A percentile compares a stretch with the other conserved stretches of the same genome.
These are phyloP conservation scores for Gortyna flavago DNA, from an alignment of 2,888 invertebrate species.

Conservation along the genomic window DNA sequence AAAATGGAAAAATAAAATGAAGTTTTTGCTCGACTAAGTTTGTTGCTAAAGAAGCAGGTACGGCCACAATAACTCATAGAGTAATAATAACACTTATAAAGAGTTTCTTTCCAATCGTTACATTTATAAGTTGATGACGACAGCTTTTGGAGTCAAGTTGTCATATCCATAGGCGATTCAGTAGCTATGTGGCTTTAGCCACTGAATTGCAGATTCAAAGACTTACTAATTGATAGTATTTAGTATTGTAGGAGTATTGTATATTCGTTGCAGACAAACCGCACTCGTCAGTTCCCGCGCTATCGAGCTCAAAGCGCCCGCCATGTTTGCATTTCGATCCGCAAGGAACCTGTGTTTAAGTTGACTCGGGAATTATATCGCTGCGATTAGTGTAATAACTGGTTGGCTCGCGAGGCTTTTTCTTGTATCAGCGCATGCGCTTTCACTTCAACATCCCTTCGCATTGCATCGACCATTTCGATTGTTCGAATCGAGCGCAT, in stretches of 20 bases:
- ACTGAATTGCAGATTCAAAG: background rate
- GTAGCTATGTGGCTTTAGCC: background rate
- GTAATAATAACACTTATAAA: background rate
- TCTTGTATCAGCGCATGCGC: conserved; percentile 85
- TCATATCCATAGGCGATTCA: background rate
- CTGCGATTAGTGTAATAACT: conserved; percentile 90
- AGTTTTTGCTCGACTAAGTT: background rate
- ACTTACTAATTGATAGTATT: conserved; percentile 22
- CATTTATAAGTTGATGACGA: too few relatives aligned
- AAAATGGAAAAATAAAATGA: background rate
- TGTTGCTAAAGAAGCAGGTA: background rate
- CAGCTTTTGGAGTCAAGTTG: background rate
- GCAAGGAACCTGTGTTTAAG: conserved; percentile 90
- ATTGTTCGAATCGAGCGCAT: conserved; percentile 85
- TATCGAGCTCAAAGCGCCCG: conserved; percentile 87
- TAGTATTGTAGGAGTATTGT: background rate
- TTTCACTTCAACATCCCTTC: conserved; percentile 82
- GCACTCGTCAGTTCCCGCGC: conserved; percentile 82
- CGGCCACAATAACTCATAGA: background rate
- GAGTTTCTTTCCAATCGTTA: background rate
- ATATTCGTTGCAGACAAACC: conserved; percentile 61
- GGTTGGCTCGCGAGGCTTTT: conserved; percentile 86
- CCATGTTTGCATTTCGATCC: conserved; percentile 90
- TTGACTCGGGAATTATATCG: conserved; percentile 90
- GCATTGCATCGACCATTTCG: conserved; percentile 79